Conservation (phyloP, 2,113 vertebrate genomes). For the Phalacrocorax carbo region DNA sequence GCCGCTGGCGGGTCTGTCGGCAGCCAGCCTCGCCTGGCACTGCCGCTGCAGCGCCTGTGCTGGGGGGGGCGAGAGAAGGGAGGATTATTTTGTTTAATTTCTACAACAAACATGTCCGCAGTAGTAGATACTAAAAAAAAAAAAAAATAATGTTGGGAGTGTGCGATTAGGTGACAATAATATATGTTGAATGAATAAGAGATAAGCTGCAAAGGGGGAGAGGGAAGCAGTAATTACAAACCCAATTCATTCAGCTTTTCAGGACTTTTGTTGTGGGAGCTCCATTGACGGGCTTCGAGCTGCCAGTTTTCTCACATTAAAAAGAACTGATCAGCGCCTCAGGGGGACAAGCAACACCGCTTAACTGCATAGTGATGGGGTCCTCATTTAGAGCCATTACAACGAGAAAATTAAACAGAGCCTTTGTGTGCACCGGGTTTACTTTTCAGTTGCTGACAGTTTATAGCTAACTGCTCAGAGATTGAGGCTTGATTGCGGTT, state of each 20-base stretch:
- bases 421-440: constrained; percentile 74
- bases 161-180: constrained; percentile 76
- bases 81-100: constrained; percentile 51
- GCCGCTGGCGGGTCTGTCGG: neutral
- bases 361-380: constrained; percentile 74
- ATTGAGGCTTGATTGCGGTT: constrained; percentile 72
- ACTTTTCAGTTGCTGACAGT: constrained; percentile 77
- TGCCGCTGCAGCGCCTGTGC: neutral
- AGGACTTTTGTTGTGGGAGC: constrained; percentile 78
- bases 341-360: constrained; percentile 69
- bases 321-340: constrained; percentile 75
- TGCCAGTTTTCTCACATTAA: constrained; percentile 79
- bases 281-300: constrained; percentile 75
- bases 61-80: neutral
- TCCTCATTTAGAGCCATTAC: constrained; percentile 78
- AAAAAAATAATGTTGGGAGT: constrained; percentile 49
- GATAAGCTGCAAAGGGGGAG: constrained; percentile 71
- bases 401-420: constrained; percentile 76
- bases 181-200: constrained; percentile 80
- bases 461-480: constrained; percentile 73
- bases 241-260: constrained; percentile 82
- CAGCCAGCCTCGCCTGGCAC: neutral
- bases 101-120: constrained; percentile 39
- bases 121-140: constrained; percentile 23
- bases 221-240: constrained; percentile 77